phyloP scores from a whole-genome alignment of 2,888 invertebrate genomes.

The Dynastes maya region DNA sequence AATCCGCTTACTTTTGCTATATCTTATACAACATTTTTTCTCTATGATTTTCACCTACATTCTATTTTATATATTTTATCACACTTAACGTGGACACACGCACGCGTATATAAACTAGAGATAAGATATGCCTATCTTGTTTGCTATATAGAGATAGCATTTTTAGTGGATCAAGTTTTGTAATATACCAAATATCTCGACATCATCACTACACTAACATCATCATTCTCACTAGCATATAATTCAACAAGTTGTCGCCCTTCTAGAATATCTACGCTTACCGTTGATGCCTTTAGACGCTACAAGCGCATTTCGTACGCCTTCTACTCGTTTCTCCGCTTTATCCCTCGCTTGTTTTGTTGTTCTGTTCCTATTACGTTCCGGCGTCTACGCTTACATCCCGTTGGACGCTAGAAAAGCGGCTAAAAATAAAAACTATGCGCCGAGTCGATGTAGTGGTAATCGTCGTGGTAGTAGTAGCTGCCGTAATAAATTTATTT shows the following conservation, averaged over 20 bases:
- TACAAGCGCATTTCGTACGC: background rate
- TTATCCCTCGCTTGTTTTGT: background rate
- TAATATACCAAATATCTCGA: background rate
- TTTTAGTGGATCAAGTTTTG: conserved; percentile 23
- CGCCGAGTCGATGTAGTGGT: conserved; percentile 13
- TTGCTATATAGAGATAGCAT: background rate
- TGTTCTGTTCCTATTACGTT: background rate
- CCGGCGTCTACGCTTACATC: background rate
- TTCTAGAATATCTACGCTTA: background rate
- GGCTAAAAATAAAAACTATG: conserved; percentile 41
- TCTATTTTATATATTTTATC: background rate
- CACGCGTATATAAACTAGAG: background rate
- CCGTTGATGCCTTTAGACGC: background rate
- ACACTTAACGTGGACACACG: background rate
- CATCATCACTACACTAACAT: background rate
- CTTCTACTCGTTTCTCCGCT: background rate
- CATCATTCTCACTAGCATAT: background rate
- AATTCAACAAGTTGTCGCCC: conserved; percentile 41
- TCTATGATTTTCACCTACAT: conserved; percentile 1
- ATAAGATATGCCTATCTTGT: background rate
- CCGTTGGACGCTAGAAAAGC: background rate
- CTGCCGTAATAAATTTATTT: conserved; percentile 34
- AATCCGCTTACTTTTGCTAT: too few relatives aligned
- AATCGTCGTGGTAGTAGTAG: too few relatives aligned
- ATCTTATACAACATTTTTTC: too few relatives aligned